phyloP scores from a whole-genome alignment of 2,113 vertebrate genomes.

The Pluvialis apricaria region DNA sequence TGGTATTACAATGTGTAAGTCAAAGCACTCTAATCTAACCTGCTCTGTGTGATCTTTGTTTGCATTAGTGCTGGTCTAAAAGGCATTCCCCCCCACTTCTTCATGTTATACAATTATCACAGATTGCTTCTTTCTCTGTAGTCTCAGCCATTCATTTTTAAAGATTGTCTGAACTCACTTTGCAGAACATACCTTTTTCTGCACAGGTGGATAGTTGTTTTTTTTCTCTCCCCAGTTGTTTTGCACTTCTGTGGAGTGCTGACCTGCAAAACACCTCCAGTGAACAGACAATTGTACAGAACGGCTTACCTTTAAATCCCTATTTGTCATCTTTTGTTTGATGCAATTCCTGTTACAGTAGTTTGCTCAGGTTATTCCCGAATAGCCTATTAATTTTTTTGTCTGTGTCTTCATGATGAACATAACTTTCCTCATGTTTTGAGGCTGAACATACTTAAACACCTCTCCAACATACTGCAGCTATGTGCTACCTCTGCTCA shows the following conservation, averaged over 20 bases:
- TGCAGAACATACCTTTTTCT: neutral
- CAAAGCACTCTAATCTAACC: neutral
- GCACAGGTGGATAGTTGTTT: neutral
- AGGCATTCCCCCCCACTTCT: neutral
- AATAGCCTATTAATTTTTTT: neutral
- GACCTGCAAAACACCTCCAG: neutral
- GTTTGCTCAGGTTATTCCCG: neutral
- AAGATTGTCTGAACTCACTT: neutral
- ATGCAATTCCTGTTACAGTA: neutral
- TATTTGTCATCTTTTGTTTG: neutral
- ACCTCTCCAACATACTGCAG: neutral
- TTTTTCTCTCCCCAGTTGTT: neutral
- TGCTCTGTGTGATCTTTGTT: neutral
- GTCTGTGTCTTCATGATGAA: neutral
- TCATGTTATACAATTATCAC: neutral
- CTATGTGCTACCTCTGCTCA: neutral
- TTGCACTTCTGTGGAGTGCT: neutral
- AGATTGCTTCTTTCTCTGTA: neutral
- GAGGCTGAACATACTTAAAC: neutral
- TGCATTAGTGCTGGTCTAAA: neutral
- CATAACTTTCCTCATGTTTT: neutral
- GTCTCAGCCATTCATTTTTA: neutral
- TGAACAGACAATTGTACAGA: neutral
- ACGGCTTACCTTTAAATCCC: neutral
- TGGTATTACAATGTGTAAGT: neutral